Evolutionary conservation across 2,797 vertebrate species (phyloP).

Genomic region (Crenichthys baileyi): DNA sequence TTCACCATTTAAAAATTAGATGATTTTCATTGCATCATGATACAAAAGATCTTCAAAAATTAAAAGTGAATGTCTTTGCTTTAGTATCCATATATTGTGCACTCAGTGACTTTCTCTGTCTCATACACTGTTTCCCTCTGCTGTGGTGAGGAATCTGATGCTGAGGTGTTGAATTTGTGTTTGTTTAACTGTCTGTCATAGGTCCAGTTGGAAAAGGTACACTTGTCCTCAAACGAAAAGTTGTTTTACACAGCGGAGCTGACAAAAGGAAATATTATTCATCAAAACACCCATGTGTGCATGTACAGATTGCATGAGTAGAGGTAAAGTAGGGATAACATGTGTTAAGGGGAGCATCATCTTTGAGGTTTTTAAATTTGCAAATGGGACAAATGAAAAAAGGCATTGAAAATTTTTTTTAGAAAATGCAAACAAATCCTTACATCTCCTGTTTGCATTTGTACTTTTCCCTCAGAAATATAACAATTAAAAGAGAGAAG

Average conservation of each 20-base stretch:
- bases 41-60: not conserved
- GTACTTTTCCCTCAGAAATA: conserved; percentile 34
- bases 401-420: not conserved
- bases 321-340: conserved; percentile 8
- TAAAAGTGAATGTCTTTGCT: not conserved
- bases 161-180: conserved; percentile 80
- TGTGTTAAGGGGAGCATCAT: conserved; percentile 16
- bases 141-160: conserved; percentile 79
- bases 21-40: not conserved
- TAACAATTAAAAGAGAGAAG: conserved; percentile 47
- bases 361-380: not conserved
- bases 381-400: not conserved
- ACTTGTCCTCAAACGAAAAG: conserved; percentile 48
- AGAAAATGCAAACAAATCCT: conserved; percentile 14
- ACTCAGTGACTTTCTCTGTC: conserved; percentile 11
- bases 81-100: not conserved
- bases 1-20: not conserved
- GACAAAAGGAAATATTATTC: conserved; percentile 28
- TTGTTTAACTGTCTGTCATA: conserved; percentile 65
- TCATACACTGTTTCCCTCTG: conserved; percentile 55
- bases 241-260: conserved; percentile 24
- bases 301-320: conserved; percentile 18
- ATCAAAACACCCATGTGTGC: conserved; percentile 9
- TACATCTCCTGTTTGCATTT: not conserved
- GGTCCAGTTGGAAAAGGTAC: conserved; percentile 64